phyloP scores from a whole-genome alignment of 2,888 invertebrate genomes.

The Parascotia fuliginaria region DNA sequence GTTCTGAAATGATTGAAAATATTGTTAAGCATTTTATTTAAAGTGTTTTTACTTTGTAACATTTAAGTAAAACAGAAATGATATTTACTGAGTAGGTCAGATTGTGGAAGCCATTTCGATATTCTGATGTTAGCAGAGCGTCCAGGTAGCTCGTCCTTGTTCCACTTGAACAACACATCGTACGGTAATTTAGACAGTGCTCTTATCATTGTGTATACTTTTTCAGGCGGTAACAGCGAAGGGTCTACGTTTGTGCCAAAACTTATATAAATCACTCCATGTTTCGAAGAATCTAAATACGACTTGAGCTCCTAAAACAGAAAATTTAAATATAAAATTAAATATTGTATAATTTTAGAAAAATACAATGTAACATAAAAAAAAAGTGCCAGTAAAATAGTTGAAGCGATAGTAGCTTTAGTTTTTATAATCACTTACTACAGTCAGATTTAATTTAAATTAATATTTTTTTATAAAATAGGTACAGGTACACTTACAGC shows the following conservation, averaged over 20 bases:
- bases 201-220: slow-evolving; percentile 52
- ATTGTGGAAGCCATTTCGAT: slow-evolving; percentile 77
- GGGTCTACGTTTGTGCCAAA: slow-evolving; percentile 71
- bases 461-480: too few species aligned
- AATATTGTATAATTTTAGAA: background rate
- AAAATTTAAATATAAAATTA: too few species aligned
- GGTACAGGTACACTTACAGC: background rate
- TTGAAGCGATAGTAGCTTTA: too few species aligned
- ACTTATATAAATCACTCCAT: slow-evolving; percentile 77
- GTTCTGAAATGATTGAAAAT: slow-evolving; percentile 40
- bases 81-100: slow-evolving; percentile 38
- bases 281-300: slow-evolving; percentile 63
- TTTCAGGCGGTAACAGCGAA: slow-evolving; percentile 55
- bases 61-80: too few species aligned
- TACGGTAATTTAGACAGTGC: slow-evolving; percentile 71
- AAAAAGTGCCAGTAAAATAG: too few species aligned
- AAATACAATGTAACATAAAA: background rate
- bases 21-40: too few species aligned
- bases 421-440: too few species aligned
- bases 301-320: slow-evolving; percentile 59
- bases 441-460: too few species aligned
- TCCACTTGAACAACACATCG: slow-evolving; percentile 77
- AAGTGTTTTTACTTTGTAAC: too few species aligned
- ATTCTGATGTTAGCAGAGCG: slow-evolving; percentile 66
- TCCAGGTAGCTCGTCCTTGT: slow-evolving; percentile 60